Evolutionary conservation across 1,140 invertebrate genomes (phyloP), one percentile per base, ranked within the genome.

Genomic region (Philotrypesis tridentata): DNA sequence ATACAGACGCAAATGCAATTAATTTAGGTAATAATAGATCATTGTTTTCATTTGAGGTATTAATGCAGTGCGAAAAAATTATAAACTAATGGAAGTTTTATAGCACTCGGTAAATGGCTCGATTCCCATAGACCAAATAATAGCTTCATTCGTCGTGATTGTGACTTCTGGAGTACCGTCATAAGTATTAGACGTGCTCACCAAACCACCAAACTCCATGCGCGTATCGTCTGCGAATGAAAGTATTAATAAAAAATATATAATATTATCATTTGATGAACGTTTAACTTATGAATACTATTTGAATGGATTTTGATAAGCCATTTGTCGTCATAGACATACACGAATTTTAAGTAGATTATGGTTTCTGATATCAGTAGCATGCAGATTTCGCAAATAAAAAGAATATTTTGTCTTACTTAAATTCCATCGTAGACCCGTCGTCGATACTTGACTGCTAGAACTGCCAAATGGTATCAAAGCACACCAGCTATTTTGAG

Each of bases 341-440:
- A n/a, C n/a, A n/a, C n/a, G n/a, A n/a, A n/a, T n/a, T n/a, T n/a
- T n/a, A n/a, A n/a, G n/a, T n/a, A n/a, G n/a, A n/a, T n/a, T n/a
- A n/a, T n/a, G n/a, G n/a, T n/a, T n/a, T n/a, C n/a, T n/a, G n/a
- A n/a, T n/a, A n/a, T n/a, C n/a, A n/a, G n/a, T n/a, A n/a, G 33
- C 33, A 37, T 37, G 9, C 33, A 37, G n/a, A 37, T 37, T 37
- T 37, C 33, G 33, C 33, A 55, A 55, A 55, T 21, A n/a, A 17
- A 2, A 81, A 43, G 11, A 65, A 85, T 86, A 77, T 55, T 78
- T 65, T n/a, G n/a, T 65, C 25, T 60, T 93, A 97, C 96, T 90
- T 89, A 97, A 93, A 92, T 97, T 96, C 96, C 96, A 97, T 89
- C 96, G 96, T 0, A 97, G 92, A 14, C 97, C 97, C 60, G 93